Percentiles rank a stretch among this genome's conserved stretches.
Evolutionary conservation across 2,113 vertebrate species (phyloP).

Genomic region (Protomyctophum bolini): DNA sequence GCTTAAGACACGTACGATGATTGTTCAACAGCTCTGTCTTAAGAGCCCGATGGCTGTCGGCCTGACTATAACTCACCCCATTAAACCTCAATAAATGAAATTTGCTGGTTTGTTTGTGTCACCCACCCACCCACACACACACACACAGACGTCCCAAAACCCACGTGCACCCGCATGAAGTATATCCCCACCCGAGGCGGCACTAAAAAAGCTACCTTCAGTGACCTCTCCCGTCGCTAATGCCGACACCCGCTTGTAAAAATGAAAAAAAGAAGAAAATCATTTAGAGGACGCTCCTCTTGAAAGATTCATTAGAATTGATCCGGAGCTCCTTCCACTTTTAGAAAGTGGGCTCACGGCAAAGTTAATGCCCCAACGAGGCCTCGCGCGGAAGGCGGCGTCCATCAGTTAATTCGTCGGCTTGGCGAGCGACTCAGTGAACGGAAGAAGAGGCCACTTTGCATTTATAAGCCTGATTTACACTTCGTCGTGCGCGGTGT

Average conservation of each 20-base stretch:
- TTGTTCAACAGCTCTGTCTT: too few relatives aligned
- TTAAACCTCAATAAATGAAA: too few relatives aligned
- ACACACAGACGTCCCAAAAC: conserved; percentile 14
- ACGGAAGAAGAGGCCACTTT: conserved; percentile 28
- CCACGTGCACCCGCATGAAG: conserved; percentile 36
- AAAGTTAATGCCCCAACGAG: conserved; percentile 67
- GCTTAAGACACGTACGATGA: too few relatives aligned
- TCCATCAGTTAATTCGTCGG: conserved; percentile 68
- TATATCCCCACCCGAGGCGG: conserved; percentile 47
- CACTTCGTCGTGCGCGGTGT: too few relatives aligned
- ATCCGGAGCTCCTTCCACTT: conserved; percentile 65
- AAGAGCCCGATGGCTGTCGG: too few relatives aligned
- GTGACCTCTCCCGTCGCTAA: conserved; percentile 62
- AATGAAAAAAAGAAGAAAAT: conserved; percentile 66
- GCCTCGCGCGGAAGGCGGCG: conserved; percentile 29
- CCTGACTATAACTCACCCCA: too few relatives aligned
- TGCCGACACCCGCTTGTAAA: conserved; percentile 64
- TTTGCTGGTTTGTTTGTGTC: too few relatives aligned
- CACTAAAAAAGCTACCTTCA: conserved; percentile 69
- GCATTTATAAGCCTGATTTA: conserved; percentile 43
- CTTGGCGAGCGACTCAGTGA: conserved; percentile 44
- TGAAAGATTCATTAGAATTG: conserved; percentile 79
- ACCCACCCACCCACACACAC: too few relatives aligned
- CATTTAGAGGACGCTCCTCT: conserved; percentile 50
- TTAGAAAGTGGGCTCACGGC: conserved; percentile 64